Evolutionary conservation across 1,140 invertebrate genomes (phyloP), one percentile per base, ranked within the genome.

Genomic region (Hyphantria cunea): DNA sequence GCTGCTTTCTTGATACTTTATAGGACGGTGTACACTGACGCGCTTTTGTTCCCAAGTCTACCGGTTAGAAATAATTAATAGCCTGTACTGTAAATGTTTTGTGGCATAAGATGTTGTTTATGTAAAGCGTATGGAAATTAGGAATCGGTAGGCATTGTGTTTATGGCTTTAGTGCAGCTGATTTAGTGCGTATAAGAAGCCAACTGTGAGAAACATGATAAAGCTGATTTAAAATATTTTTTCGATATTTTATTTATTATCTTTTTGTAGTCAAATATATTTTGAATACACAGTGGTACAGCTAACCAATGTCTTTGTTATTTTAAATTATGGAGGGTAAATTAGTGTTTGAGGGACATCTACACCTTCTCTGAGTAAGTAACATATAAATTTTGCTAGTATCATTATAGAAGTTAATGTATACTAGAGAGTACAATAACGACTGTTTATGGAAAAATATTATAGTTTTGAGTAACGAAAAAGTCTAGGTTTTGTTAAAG

Each of bases 1-100:
- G 58, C 39, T 48, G 53, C 64, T 63, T 64, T 45, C 31, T 76
- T 72, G 66, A 74, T 66, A 52, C 52, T 58, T 66, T 68, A 15
- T 47, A 58, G 47, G 62, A 49, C 32, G 9, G 52, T 66, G 33
- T 52, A 72, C 63, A 71, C 45, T n/a, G 45, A 0, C 33, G 32
- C 17, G 32, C 25, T 47, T 32, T 44, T 31, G 44, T 49, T 41
- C 34, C 0, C 10, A 32, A 17, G 0, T 32, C 45, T 25, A 25
- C 17, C 17, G 17, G 17, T 1, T 25, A 25, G 42, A 32, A n/a
- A 41, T 39, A 37, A 12, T 39, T 34, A 13, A 48, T 44, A 13
- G 41, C 12, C 41, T n/a, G 41, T 44, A 44, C 11, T n/a, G 9
- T 44, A 13, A 13, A 12, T 44, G 41, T 44, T 10, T 37, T 37